Percentiles rank a stretch among this genome's conserved stretches.
Conservation (phyloP, 2,888 invertebrate species). For the Psylliodes chrysocephalus region DNA sequence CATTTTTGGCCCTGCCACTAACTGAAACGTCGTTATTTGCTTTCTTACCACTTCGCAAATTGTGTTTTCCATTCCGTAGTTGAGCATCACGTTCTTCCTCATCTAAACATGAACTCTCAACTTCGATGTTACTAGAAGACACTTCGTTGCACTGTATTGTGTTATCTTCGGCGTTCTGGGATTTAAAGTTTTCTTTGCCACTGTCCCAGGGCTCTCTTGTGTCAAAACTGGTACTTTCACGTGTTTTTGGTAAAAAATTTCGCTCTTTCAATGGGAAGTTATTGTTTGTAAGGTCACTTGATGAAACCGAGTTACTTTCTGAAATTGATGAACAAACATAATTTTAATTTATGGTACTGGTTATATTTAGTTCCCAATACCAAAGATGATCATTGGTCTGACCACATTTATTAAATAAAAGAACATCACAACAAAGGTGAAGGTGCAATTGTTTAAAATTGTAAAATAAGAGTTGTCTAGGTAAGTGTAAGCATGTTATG, state of each 20-base stretch:
- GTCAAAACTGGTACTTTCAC: conserved; percentile 59
- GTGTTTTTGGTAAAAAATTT: conserved; percentile 53
- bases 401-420: too few species aligned
- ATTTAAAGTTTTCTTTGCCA: conserved; percentile 49
- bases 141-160: conserved; percentile 76
- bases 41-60: conserved; percentile 40
- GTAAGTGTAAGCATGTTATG: too few species aligned
- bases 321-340: neutral
- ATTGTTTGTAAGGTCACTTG: conserved; percentile 47
- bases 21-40: conserved; percentile 30
- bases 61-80: conserved; percentile 29
- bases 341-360: too few species aligned
- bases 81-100: conserved; percentile 32
- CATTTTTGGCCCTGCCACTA: conserved; percentile 6
- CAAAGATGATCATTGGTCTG: too few species aligned
- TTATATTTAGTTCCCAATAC: too few species aligned
- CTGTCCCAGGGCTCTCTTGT: conserved; percentile 46
- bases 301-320: conserved; percentile 46
- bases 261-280: conserved; percentile 54
- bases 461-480: too few species aligned
- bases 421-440: too few species aligned
- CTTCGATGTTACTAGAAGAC: conserved; percentile 71
- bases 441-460: too few species aligned
- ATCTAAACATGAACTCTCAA: conserved; percentile 38
- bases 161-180: conserved; percentile 55